phyloP scores from a whole-genome alignment of 2,113 vertebrate species.

The Malurus melanocephalus region DNA sequence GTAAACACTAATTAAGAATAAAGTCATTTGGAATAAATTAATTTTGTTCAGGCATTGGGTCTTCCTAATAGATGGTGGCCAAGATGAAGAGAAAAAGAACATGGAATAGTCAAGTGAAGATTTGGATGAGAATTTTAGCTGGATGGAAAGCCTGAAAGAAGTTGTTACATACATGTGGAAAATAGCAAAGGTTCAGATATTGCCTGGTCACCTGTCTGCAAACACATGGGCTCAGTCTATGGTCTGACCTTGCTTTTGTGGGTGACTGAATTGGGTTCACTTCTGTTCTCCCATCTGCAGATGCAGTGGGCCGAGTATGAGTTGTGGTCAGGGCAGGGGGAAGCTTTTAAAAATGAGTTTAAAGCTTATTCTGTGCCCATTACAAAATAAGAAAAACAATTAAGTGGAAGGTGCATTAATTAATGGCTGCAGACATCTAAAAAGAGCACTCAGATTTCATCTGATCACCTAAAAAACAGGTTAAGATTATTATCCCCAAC shows the following conservation, averaged over 20 bases:
- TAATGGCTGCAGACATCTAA: not conserved
- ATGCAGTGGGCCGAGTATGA: not conserved
- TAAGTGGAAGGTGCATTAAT: not conserved
- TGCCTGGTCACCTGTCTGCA: not conserved
- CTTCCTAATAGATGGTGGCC: not conserved
- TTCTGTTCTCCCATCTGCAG: not conserved
- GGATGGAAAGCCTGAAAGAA: too few species aligned
- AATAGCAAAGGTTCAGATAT: not conserved
- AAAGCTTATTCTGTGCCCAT: not conserved
- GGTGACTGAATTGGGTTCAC: not conserved
- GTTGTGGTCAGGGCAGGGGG: not conserved
- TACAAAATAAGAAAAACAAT: not conserved
- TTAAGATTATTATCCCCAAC: not conserved
- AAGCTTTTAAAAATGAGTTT: accelerated
- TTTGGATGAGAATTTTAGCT: not conserved
- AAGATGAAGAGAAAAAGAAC: not conserved
- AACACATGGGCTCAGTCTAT: accelerated
- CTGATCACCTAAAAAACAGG: not conserved
- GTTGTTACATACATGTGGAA: not conserved
- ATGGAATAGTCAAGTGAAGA: not conserved
- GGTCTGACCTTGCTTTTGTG: not conserved
- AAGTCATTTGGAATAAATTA: not conserved
- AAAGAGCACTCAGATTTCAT: not conserved
- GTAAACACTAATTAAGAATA: not conserved
- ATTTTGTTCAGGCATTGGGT: not conserved